Conservation (phyloP, 2,888 invertebrate species). For the Apotomis betuletana region DNA sequence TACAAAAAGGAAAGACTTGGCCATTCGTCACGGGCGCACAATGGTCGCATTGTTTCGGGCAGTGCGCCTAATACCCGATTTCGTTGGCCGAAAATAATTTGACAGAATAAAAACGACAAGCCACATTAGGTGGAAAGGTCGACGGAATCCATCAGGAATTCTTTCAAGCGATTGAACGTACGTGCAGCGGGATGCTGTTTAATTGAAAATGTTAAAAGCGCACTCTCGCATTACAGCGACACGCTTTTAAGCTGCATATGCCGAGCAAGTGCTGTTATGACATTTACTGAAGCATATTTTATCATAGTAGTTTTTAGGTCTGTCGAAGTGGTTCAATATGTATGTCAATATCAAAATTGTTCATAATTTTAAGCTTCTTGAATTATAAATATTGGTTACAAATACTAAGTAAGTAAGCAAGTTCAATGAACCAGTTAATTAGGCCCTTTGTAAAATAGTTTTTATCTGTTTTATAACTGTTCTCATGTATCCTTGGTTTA, state of each 20-base stretch:
- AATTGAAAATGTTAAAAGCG: constrained; percentile 38
- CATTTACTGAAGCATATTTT: not conserved
- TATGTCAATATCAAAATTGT: no score
- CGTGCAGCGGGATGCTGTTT: constrained; percentile 33
- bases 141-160: constrained; percentile 50
- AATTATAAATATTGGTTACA: no score
- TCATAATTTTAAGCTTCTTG: no score
- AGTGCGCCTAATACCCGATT: constrained; percentile 64
- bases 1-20: constrained; percentile 73
- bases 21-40: constrained; percentile 77
- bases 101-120: constrained; percentile 55
- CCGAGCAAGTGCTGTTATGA: not conserved
- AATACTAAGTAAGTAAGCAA: no score
- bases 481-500: not conserved
- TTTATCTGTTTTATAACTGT: not conserved
- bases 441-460: not conserved
- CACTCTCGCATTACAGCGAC: constrained; percentile 27
- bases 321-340: no score
- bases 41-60: constrained; percentile 75
- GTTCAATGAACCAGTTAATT: no score
- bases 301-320: no score
- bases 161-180: constrained; percentile 41
- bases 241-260: constrained; percentile 16
- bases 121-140: constrained; percentile 54
- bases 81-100: constrained; percentile 68